Base-by-base conservation (phyloP, 2,888 invertebrate genomes). In the Parnassius apollo region DNA sequence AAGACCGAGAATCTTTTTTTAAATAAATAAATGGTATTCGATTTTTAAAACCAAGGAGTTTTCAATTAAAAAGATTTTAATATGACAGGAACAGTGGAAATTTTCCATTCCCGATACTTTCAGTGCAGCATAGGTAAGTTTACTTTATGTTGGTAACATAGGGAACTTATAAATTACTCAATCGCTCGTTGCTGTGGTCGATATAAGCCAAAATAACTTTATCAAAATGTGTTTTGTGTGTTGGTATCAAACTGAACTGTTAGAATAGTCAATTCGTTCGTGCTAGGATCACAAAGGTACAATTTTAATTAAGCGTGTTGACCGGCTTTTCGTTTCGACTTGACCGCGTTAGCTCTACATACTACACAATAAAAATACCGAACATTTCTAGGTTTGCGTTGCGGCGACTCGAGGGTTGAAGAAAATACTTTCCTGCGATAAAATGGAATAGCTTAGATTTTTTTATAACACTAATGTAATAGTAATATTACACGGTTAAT, bases 361-460 rank as follows among this genome's bases (percentile, higher is more conserved):
- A 60, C 59, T 46, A 42, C 56, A 64, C 59, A 64, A 64, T 64
- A 64, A 64, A 64, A 64, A 64, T 64, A 53, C 64, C 64, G 18
- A 60, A 64, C 64, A 64, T 64, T 53, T 64, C 64, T 64, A 57
- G 52, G 59, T 59, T 57, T 60, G 48, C 64, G 64, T 49, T 53
- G 35, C 57, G 57, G 53, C 59, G 63, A 63, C 55, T 51, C 11
- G 51, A 55, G 55, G 59, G 55, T 49, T 59, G 35, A 59, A 48
- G 63, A 55, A 54, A 59, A 63, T 55, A 58, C 54, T 55, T 51
- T 50, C 55, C 55, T 55, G 54, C 55, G 51, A 63, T 54, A 55
- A 63, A 61, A 63, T 63, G 55, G 53, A 62, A 62, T 54, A 13
- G 53, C 54, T 62, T n/a, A 62, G 58, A 62, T 44, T 49, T 45